Conservation (phyloP, 1,140 invertebrate genomes). For the Drosophila nasuta region DNA sequence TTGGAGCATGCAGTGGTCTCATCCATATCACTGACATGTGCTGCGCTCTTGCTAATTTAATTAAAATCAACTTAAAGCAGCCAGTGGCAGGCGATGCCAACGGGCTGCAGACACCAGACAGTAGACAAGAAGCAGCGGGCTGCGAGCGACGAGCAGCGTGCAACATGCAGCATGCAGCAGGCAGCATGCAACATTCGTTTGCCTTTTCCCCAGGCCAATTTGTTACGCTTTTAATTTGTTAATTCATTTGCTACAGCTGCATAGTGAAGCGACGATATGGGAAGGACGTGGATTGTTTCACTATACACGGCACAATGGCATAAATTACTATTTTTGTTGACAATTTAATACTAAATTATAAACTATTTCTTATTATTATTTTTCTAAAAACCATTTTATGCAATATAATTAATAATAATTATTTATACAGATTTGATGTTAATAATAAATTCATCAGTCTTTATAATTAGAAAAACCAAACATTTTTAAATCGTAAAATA, state of each 20-base stretch:
- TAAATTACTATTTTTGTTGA: no score
- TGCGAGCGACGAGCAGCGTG: conserved; percentile 25
- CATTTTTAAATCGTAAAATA: no score
- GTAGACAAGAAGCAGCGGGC: not conserved
- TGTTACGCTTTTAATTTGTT: conserved; percentile 82
- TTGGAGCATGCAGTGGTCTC: conserved; percentile 25
- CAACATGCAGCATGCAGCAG: conserved; percentile 45
- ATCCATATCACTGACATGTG: conserved; percentile 67
- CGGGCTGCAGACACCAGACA: conserved; percentile 4
- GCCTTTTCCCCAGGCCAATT: conserved; percentile 61
- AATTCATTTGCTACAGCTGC: conserved; percentile 72
- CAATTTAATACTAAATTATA: no score
- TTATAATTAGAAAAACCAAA: no score
- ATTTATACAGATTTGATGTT: no score
- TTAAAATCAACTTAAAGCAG: conserved; percentile 77
- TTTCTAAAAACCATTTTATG: no score
- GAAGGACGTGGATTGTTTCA: not conserved
- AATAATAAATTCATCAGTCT: no score
- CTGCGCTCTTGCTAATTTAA: conserved; percentile 71
- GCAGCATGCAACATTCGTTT: conserved; percentile 38
- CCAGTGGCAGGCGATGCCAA: conserved; percentile 23
- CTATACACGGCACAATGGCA: not conserved
- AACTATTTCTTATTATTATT: no score
- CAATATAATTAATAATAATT: no score
- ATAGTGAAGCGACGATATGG: conserved; percentile 16